Conservation (phyloP, 2,797 vertebrate genomes). For the Micrastur ruficollis region DNA sequence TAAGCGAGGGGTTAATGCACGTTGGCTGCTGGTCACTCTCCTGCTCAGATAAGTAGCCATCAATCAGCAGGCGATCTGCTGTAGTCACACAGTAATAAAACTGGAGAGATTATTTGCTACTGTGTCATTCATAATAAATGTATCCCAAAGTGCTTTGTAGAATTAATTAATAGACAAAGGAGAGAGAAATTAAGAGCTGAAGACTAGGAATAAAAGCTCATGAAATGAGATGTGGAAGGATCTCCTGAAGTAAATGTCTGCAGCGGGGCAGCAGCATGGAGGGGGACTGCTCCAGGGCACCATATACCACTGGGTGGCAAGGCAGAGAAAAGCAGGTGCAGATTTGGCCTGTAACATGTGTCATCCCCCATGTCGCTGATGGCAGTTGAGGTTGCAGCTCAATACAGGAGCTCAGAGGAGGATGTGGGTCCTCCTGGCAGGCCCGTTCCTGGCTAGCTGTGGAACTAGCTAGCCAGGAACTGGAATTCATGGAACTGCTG, state of each 20-base stretch:
- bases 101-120: conserved; percentile 26
- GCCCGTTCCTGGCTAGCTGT: background rate
- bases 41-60: background rate
- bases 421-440: background rate
- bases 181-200: background rate
- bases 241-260: background rate
- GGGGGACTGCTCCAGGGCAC: fast-evolving
- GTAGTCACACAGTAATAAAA: background rate
- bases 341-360: background rate
- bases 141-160: conserved; percentile 17
- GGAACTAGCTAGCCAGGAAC: too few species aligned
- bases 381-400: background rate
- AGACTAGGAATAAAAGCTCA: background rate
- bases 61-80: background rate
- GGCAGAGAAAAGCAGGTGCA: background rate
- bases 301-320: fast-evolving
- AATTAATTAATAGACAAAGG: conserved; percentile 45
- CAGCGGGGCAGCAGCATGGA: background rate
- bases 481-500: background rate
- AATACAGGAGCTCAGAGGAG: background rate
- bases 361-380: fast-evolving
- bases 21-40: conserved; percentile 24
- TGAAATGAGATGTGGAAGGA: background rate
- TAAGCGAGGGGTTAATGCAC: background rate
- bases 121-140: conserved; percentile 37